Conservation (phyloP, 2,113 vertebrate species). For the Antennarius striatus region DNA sequence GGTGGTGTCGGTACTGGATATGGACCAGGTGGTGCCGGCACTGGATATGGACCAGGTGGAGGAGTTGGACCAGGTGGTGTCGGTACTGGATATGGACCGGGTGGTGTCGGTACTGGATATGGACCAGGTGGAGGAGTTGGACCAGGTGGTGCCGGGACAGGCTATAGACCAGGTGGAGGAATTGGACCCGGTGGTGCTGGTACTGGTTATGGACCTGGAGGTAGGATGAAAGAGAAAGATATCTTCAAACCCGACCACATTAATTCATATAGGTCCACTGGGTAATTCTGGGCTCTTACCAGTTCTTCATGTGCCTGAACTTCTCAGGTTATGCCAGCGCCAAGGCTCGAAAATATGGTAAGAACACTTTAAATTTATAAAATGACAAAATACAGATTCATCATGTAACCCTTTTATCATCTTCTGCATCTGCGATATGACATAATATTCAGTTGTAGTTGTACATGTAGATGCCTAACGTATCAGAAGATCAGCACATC, state of each 20-base stretch:
- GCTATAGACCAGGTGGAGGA: conserved; percentile 27
- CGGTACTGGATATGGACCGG: conserved; percentile 13
- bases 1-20: conserved; percentile 22
- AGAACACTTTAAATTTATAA: conserved; percentile 11
- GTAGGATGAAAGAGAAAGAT: conserved; percentile 28
- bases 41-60: conserved; percentile 41
- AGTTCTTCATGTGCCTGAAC: background rate
- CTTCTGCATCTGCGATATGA: no score
- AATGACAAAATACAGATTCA: no score
- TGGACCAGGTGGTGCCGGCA: conserved; percentile 33
- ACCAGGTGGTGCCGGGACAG: conserved; percentile 11
- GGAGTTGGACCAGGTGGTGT: conserved; percentile 18
- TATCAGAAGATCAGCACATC: no score
- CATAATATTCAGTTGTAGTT: no score
- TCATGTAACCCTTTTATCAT: no score
- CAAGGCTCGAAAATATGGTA: conserved; percentile 73
- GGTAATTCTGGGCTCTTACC: background rate
- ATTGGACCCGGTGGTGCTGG: background rate
- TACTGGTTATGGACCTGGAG: conserved; percentile 40
- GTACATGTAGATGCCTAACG: no score
- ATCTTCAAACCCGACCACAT: conserved; percentile 1
- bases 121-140: conserved; percentile 32
- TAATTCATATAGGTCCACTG: background rate
- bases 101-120: conserved; percentile 25
- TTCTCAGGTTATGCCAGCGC: conserved; percentile 64